Base-by-base conservation (phyloP, 2,797 vertebrate species). In the Menidia menidia region DNA sequence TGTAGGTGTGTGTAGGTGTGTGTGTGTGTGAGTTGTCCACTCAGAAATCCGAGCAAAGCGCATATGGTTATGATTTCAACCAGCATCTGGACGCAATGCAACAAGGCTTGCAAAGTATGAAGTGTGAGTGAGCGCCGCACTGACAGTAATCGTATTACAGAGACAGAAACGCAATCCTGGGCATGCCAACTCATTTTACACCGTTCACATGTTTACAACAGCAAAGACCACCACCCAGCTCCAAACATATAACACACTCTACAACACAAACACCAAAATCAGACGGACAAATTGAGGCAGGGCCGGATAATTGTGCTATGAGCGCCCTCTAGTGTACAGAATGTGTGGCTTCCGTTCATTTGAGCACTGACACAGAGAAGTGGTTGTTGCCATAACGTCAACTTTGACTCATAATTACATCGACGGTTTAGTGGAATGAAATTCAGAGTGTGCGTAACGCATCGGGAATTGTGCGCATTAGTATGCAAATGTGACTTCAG, bases 21-120 rank as follows among this genome's bases (percentile, higher is more conserved):
- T 50, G 50, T 45, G 51, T 72, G 73, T 70, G 53, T 54, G 35
- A 50, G 67, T 56, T 69, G 68, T 57, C 81, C 82, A 86, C 75
- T 79, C 78, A 55, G 86, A 90, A 92, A 82, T 74, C 57, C 78
- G 83, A 89, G 83, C 67, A 78, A 60, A 60, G 32, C 77, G 81
- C 90, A 93, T 92, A 85, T 93, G 93, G 91, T 92, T 93, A 88
- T 87, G 80, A 92, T 94, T 94, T 89, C 25, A 58, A 75, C 54
- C 75, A 55, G 84, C 92, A 92, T 93, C 90, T 92, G 92, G 89
- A 87, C 69, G 72, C 84, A 91, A 92, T 91, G 83, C 80, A 87
- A 73, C 35, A 52, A 63, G 75, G 59, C 78, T 80, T 81, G 55
- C 76, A 69, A 56, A 82, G 59, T 65, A 7, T 39, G 10, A 39